A percentile compares a stretch with the other conserved stretches of the same genome.
phyloP scores from a whole-genome alignment of 2,113 vertebrate species.

The Leuciscus idus region DNA sequence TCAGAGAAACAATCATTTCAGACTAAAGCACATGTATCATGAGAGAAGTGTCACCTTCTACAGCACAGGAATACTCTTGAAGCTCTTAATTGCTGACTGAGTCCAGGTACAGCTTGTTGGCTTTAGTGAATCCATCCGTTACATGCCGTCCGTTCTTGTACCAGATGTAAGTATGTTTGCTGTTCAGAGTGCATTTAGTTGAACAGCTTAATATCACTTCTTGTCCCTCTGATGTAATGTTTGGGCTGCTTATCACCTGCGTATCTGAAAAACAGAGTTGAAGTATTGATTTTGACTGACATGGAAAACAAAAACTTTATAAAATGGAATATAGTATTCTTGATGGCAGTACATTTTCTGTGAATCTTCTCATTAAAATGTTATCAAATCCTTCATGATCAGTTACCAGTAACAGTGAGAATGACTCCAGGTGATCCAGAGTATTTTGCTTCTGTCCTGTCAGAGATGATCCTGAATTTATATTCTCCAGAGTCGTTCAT shows the following conservation, averaged over 20 bases:
- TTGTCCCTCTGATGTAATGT: background rate
- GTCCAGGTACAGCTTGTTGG: constrained; percentile 30
- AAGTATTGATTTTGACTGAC: background rate
- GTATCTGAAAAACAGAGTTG: background rate
- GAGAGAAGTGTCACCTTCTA: background rate
- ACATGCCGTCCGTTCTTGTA: constrained; percentile 28
- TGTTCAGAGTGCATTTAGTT: constrained; percentile 29
- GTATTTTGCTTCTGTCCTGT: too few relatives aligned
- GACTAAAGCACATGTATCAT: too few relatives aligned
- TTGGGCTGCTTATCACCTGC: background rate
- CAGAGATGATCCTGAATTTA: too few relatives aligned
- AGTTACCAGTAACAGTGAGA: too few relatives aligned
- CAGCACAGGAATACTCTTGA: constrained; percentile 30
- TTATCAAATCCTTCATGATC: too few relatives aligned
- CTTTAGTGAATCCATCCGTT: constrained; percentile 28
- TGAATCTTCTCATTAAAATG: too few relatives aligned
- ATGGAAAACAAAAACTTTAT: background rate
- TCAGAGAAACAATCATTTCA: too few relatives aligned
- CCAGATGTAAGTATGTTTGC: constrained; percentile 28
- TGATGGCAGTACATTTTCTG: too few relatives aligned
- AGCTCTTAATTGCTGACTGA: background rate
- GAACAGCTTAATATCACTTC: background rate
- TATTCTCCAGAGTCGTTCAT: too few relatives aligned
- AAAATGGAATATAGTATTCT: too few relatives aligned
- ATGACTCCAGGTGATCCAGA: too few relatives aligned